A percentile compares a stretch with the other conserved stretches of the same genome.
These are phyloP conservation scores for Sebastes minor DNA, from an alignment of 2,797 vertebrate species.

Conservation along the genomic window DNA sequence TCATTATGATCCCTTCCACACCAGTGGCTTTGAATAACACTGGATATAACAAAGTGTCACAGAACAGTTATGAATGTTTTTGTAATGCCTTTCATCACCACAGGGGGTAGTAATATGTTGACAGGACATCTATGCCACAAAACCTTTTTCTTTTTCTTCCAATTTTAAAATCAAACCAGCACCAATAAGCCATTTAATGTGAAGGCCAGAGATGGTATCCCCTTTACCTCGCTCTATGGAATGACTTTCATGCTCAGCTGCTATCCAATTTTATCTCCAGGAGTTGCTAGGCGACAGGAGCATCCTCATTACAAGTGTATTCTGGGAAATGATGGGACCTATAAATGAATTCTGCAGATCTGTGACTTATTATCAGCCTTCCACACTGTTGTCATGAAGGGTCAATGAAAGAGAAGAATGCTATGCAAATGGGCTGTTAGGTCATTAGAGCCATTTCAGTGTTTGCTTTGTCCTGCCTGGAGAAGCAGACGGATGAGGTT, in stretches of 20 bases:
- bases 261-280: conserved; percentile 61
- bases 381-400: conserved; percentile 13
- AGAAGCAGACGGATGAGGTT: not conserved
- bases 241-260: conserved; percentile 72
- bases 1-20: conserved; percentile 56
- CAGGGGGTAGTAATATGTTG: conserved; percentile 13
- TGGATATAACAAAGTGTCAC: conserved; percentile 10
- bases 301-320: conserved; percentile 59
- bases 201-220: conserved; percentile 26
- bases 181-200: conserved; percentile 5
- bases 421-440: conserved; percentile 15
- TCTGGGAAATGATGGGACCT: conserved; percentile 58
- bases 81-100: conserved; percentile 51
- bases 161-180: conserved; percentile 23
- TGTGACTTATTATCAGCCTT: conserved; percentile 42
- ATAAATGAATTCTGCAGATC: conserved; percentile 55
- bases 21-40: conserved; percentile 12
- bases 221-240: conserved; percentile 39
- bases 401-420: conserved; percentile 31
- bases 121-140: not conserved
- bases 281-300: conserved; percentile 76
- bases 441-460: conserved; percentile 10
- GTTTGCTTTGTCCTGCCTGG: conserved; percentile 39
- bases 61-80: conserved; percentile 42
- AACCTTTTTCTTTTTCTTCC: not conserved